Evolutionary conservation across 2,797 vertebrate species (phyloP), one percentile per base, ranked within the genome.

Genomic region (Pygocentrus nattereri): DNA sequence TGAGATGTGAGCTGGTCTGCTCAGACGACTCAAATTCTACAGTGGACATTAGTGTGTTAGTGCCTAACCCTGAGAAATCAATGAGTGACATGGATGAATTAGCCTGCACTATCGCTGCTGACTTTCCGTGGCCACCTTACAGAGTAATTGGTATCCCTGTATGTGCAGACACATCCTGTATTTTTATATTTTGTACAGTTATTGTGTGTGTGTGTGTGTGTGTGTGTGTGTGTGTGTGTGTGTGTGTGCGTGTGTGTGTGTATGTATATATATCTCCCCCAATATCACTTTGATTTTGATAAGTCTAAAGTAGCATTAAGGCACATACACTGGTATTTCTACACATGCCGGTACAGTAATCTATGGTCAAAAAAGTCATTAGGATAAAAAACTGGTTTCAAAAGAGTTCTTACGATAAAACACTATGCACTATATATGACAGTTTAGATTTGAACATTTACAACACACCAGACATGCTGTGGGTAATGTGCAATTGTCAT

Each of bases 1-100:
- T 0, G 92, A 94, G 85, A 89, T 92, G 83, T 94, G 89, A 94
- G 65, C 30, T 81, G 34, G 74, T 0, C 75, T 13, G 27, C 41
- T 82, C 34, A 25, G 15, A 19, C 68, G 79, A 83, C 84, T 74
- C n/a, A 49, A 38, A 74, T 56, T 58, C 64, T 49, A 71, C 73
- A 62, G 62, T 69, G n/a, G 74, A 50, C 74, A 50, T 52, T 49
- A 76, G 12, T 54, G 25, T 65, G 25, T 30, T 52, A 76, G 23
- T 31, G 31, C n/a, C 13, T 19, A 10, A 65, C 18, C 41, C 8
- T 77, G 56, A 72, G 49, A 80, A 31, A 56, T 67, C 68, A 54
- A 31, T 64, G 30, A 19, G 38, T 49, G 18, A 47, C 13, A 69
- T 31, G 50, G 19, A n/a, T 5, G 2, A 18, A n/a, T 61, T 62